A percentile compares a stretch with the other conserved stretches of the same genome.
phyloP scores from a whole-genome alignment of 2,113 vertebrate species.

The Edolisoma coerulescens region DNA sequence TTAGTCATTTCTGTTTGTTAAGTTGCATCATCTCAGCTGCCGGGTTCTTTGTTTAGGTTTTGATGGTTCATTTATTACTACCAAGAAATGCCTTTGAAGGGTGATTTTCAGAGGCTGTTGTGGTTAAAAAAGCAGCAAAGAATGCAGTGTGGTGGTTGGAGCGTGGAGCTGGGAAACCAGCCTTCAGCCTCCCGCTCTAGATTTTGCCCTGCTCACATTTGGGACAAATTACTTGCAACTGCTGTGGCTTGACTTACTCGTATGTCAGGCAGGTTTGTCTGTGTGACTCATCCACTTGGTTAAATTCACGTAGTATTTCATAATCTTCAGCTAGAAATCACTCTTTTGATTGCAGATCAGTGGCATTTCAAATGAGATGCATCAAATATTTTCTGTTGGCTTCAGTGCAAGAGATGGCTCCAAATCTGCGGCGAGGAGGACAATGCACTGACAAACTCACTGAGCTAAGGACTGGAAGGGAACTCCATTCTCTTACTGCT shows the following conservation, averaged over 20 bases:
- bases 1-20: slow-evolving; percentile 24
- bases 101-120: neutral
- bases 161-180: neutral
- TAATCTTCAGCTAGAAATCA: slow-evolving; percentile 21
- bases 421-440: neutral
- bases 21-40: neutral
- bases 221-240: slow-evolving; percentile 44
- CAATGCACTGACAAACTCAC: neutral
- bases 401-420: neutral
- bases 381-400: neutral
- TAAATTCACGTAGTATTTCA: neutral
- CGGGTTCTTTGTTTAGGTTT: slow-evolving; percentile 34
- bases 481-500: neutral
- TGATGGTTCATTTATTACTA: slow-evolving; percentile 54
- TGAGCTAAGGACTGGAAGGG: neutral
- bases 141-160: neutral
- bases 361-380: neutral
- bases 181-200: neutral
- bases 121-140: slow-evolving; percentile 1
- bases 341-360: neutral
- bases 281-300: slow-evolving; percentile 4
- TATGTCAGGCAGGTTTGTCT: slow-evolving; percentile 18
- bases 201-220: slow-evolving; percentile 19
- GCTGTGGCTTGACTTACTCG: slow-evolving; percentile 22
- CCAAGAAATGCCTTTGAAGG: slow-evolving; percentile 36